Percentiles rank a stretch among this genome's conserved stretches.
Evolutionary conservation across 2,113 vertebrate species (phyloP).

Genomic region (Electrona antarctica): DNA sequence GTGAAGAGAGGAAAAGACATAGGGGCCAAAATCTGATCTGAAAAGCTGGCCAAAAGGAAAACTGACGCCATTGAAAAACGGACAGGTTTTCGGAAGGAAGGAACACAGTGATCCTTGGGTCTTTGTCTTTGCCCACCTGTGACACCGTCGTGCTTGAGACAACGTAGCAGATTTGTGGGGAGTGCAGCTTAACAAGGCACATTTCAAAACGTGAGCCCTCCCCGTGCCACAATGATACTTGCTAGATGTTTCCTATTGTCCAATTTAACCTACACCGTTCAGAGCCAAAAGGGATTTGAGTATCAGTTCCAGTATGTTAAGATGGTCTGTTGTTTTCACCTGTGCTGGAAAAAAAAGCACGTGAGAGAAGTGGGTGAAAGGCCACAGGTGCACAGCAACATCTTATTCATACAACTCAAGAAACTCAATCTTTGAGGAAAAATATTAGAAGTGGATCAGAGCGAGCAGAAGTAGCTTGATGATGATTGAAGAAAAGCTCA

Average conservation of each 20-base stretch:
- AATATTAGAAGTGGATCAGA: slow-evolving; percentile 4
- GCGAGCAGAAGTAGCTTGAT: slow-evolving; percentile 41
- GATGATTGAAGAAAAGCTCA: slow-evolving; percentile 15
- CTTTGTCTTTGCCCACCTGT: not conserved
- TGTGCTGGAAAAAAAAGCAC: slow-evolving; percentile 28
- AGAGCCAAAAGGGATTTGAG: slow-evolving; percentile 27
- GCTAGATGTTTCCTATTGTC: slow-evolving; percentile 23
- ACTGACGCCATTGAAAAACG: slow-evolving; percentile 4
- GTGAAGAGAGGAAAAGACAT: not conserved
- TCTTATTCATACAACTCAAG: too few relatives aligned
- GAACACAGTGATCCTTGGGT: slow-evolving; percentile 11
- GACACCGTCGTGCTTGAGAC: not conserved
- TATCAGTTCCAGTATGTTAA: slow-evolving; percentile 50
- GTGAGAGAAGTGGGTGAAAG: slow-evolving; percentile 55
- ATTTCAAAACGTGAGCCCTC: slow-evolving; percentile 9
- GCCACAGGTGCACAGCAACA: not conserved
- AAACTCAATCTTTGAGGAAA: too few relatives aligned
- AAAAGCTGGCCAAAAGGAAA: slow-evolving; percentile 5
- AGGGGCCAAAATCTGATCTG: slow-evolving; percentile 33
- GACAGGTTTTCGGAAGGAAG: not conserved
- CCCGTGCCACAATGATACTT: slow-evolving; percentile 13
- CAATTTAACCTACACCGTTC: slow-evolving; percentile 15
- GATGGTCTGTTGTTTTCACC: slow-evolving; percentile 46
- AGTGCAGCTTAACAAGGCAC: slow-evolving; percentile 25
- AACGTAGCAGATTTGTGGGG: slow-evolving; percentile 18